Evolutionary conservation across 2,888 invertebrate species (phyloP), one percentile per base, ranked within the genome.

Genomic region (Hedychridium roseum): DNA sequence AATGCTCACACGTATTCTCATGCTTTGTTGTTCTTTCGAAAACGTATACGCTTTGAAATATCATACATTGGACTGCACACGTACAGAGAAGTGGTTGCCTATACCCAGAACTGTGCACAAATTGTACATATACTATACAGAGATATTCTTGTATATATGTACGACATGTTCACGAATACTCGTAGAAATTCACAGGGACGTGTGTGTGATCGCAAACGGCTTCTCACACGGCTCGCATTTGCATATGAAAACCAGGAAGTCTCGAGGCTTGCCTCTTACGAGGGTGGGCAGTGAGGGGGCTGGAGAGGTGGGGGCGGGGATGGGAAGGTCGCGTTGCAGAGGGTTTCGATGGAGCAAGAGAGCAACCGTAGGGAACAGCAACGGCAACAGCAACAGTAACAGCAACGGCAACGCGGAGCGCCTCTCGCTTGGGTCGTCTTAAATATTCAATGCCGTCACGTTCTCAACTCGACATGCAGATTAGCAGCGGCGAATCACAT

Each of bases 401-500:
- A 6, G 17, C 41, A 11, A 16, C 20, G 34, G 15, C 17, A 15
- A 11, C 20, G 21, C 12, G 12, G 12, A 37, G 48, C 16, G 4
- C 35, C 45, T 50, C 40, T 49, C 45, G 36, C 57, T 26, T 44
- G 43, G 37, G 42, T 57, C 72, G 69, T 72, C 75, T 77, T 75
- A 75, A 76, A 77, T 76, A 76, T 77, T 76, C 76, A 76, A 73
- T 74, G 72, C 64, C 71, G 70, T 71, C 69, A 70, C 73, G 73
- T 74, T 69, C 73, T 66, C 68, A 57, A 66, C 73, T 70, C 73
- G 55, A 70, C 68, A 73, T 74, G 75, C 66, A 74, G 71, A 76
- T 76, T 76, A 74, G 71, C 68, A 65, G 54, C 58, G 64, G 64
- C 64, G 68, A 75, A 73, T 71, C 70, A 67, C 72, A 68, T 72